These are phyloP conservation scores for Stenodera caucasica DNA, from an alignment of 2,888 invertebrate genomes.

Conservation along the genomic window DNA sequence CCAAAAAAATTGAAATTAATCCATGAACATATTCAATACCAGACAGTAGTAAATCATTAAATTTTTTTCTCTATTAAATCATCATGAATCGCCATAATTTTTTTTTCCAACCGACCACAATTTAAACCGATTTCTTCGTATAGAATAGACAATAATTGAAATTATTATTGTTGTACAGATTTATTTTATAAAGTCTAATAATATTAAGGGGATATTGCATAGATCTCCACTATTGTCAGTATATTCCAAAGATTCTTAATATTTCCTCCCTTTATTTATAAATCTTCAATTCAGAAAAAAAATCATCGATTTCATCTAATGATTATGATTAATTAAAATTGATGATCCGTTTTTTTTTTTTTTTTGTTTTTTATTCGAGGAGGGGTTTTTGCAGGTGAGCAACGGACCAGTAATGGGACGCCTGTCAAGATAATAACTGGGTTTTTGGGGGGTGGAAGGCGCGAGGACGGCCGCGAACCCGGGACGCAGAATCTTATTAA, in stretches of 20 bases:
- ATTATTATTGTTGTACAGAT: too few species aligned
- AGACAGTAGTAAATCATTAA: slow-evolving; percentile 26
- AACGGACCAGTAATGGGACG: slow-evolving; percentile 39
- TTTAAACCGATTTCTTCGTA: background rate
- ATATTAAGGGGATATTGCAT: too few species aligned
- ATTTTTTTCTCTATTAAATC: slow-evolving; percentile 17
- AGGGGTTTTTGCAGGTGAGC: slow-evolving; percentile 35
- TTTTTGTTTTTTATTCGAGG: too few species aligned
- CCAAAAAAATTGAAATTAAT: slow-evolving; percentile 20
- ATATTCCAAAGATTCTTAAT: too few species aligned
- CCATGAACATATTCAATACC: slow-evolving; percentile 20
- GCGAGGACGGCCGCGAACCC: slow-evolving; percentile 46
- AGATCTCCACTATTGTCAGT: too few species aligned
- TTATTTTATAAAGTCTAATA: too few species aligned
- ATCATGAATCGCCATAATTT: slow-evolving; percentile 1
- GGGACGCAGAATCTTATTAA: slow-evolving; percentile 59
- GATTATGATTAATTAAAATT: too few species aligned
- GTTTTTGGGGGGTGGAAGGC: slow-evolving; percentile 35
- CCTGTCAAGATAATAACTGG: slow-evolving; percentile 46
- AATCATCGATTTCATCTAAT: too few species aligned
- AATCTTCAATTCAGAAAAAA: too few species aligned
- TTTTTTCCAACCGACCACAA: background rate
- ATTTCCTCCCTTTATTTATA: too few species aligned
- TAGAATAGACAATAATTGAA: too few species aligned
- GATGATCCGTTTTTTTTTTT: too few species aligned